Conservation (phyloP, 2,797 vertebrate genomes). For the Enoplosus armatus region DNA sequence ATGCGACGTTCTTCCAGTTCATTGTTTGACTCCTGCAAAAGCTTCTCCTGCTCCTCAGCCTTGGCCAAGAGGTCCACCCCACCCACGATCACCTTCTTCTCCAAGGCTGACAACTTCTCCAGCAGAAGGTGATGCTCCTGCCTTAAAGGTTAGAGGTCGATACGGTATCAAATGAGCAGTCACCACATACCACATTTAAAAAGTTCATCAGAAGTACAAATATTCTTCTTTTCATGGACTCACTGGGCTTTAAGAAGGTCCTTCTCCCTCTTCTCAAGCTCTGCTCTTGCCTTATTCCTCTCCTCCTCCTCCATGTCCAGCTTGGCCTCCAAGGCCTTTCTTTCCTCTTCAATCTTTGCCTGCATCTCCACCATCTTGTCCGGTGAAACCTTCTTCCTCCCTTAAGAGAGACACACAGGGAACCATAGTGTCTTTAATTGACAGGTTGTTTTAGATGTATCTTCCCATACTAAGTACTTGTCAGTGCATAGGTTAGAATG, state of each 20-base stretch:
- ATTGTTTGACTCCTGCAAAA: constrained; percentile 97
- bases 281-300: constrained; percentile 97
- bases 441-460: neutral
- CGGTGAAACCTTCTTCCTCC: constrained; percentile 97
- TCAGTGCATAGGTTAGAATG: constrained; percentile 10
- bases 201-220: neutral
- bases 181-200: neutral
- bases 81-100: constrained; percentile 99
- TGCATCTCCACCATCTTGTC: constrained; percentile 99
- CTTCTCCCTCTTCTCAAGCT: constrained; percentile 97
- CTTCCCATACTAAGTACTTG: neutral
- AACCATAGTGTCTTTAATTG: constrained; percentile 10
- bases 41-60: constrained; percentile 98
- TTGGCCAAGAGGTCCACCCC: constrained; percentile 98
- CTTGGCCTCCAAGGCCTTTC: constrained; percentile 96
- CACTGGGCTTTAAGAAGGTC: constrained; percentile 98
- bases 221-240: constrained; percentile 71
- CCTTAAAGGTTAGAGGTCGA: constrained; percentile 74
- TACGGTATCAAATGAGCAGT: neutral
- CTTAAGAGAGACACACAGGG: constrained; percentile 73
- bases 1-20: constrained; percentile 95
- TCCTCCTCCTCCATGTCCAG: constrained; percentile 99
- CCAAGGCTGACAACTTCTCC: constrained; percentile 94
- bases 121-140: constrained; percentile 96
- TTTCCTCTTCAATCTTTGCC: constrained; percentile 98